Evolutionary conservation across 1,140 invertebrate genomes (phyloP).

Genomic region (Zaprionus inermis): DNA sequence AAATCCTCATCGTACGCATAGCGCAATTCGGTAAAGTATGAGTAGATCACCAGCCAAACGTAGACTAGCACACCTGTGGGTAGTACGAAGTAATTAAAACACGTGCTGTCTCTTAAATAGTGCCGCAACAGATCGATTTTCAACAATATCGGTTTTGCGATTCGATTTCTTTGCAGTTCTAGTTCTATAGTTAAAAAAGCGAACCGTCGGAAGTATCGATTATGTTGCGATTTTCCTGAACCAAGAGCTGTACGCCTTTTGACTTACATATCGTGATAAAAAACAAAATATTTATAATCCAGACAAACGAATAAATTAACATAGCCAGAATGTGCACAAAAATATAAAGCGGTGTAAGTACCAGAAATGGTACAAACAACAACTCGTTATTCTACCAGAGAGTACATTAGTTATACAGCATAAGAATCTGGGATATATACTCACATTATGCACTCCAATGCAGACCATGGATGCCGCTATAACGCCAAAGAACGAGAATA

Average conservation of each 20-base stretch:
- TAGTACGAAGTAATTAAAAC: background rate
- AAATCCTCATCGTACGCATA: conserved; percentile 60
- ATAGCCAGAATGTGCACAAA: conserved; percentile 49
- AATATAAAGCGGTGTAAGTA: conserved; percentile 52
- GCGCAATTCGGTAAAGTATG: conserved; percentile 58
- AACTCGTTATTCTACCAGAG: conserved; percentile 62
- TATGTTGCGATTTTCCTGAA: too few relatives aligned
- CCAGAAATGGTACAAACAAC: conserved; percentile 59
- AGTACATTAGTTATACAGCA: background rate
- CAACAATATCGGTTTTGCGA: background rate
- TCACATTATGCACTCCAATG: conserved; percentile 66
- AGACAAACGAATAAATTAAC: conserved; percentile 42
- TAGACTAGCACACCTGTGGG: conserved; percentile 51
- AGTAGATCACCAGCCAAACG: conserved; percentile 60
- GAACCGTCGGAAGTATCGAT: background rate
- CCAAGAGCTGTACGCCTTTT: too few relatives aligned
- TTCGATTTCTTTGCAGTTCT: too few relatives aligned
- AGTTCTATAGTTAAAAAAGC: too few relatives aligned
- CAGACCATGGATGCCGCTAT: conserved; percentile 46
- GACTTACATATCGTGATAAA: conserved; percentile 56
- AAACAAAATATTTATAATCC: conserved; percentile 36
- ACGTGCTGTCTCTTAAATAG: background rate
- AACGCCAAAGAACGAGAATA: conserved; percentile 68
- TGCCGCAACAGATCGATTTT: too few relatives aligned
- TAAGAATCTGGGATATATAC: background rate